Evolutionary conservation across 2,888 invertebrate genomes (phyloP).

Genomic region (Hirtodrosophila confusa): DNA sequence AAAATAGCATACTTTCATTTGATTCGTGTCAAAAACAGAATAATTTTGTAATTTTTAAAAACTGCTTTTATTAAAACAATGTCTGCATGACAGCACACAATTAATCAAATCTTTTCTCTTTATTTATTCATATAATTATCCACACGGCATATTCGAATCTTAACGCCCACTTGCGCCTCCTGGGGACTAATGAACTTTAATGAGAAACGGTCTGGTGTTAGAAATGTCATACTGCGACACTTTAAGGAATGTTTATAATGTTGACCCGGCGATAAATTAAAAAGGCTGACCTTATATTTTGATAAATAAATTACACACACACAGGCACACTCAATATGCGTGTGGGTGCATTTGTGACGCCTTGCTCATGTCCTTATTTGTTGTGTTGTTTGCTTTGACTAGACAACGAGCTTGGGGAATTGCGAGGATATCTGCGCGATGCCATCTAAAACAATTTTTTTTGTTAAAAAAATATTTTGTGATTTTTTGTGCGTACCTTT

Average conservation of each 20-base stretch:
- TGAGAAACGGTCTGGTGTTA: conserved; percentile 9
- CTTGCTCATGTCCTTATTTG: conserved; percentile 2
- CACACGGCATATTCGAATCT: conserved; percentile 17
- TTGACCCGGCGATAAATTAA: conserved; percentile 17
- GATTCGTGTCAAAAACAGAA: too few relatives aligned
- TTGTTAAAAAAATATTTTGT: neutral
- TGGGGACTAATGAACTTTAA: conserved; percentile 31
- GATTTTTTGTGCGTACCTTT: neutral
- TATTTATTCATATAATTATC: conserved; percentile 49
- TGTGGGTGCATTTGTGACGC: too few relatives aligned
- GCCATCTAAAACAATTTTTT: conserved; percentile 34
- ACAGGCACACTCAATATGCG: conserved; percentile 1
- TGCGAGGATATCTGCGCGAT: conserved; percentile 17
- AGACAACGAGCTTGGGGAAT: neutral
- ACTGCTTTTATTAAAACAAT: neutral
- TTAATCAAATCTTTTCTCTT: conserved; percentile 39
- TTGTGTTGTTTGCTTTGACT: conserved; percentile 19
- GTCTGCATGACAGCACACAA: conserved; percentile 19
- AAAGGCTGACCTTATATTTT: conserved; percentile 3
- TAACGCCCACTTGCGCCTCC: neutral
- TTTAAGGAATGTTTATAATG: conserved; percentile 5
- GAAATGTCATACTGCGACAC: conserved; percentile 13
- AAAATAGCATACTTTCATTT: too few relatives aligned
- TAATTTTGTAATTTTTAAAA: too few relatives aligned
- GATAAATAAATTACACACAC: conserved; percentile 29